A percentile compares a stretch with the other conserved stretches of the same genome.
phyloP scores from a whole-genome alignment of 2,113 vertebrate species.

The Pterophyllum scalare region DNA sequence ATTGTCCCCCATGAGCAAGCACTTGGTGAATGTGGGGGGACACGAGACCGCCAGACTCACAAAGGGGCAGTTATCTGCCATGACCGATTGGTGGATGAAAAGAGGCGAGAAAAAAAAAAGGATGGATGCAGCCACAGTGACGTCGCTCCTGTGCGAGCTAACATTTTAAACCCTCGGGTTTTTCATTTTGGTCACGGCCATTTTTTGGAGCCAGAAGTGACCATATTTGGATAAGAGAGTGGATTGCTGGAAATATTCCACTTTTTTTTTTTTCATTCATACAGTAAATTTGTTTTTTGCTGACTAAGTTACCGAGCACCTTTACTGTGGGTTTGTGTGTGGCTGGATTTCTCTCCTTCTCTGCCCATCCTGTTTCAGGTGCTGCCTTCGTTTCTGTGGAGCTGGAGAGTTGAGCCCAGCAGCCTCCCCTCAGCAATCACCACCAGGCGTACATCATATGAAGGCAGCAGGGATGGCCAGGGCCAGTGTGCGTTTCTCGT shows the following conservation, averaged over 20 bases:
- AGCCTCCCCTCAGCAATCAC: not conserved
- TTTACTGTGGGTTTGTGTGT: not conserved
- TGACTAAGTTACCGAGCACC: not conserved
- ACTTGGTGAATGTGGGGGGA: not conserved
- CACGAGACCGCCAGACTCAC: not conserved
- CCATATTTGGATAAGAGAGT: not conserved
- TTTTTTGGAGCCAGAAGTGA: not conserved
- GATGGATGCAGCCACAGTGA: not conserved
- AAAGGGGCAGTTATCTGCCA: not conserved
- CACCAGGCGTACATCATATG: not conserved
- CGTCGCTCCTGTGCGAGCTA: not conserved
- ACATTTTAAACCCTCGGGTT: not conserved
- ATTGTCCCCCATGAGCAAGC: not conserved
- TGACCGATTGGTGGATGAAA: accelerated
- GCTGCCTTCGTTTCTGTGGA: not conserved
- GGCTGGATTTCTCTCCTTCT: not conserved
- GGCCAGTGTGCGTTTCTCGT: not conserved
- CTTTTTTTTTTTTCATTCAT: not conserved
- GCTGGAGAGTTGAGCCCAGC: not conserved
- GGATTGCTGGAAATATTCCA: not conserved
- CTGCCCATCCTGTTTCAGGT: not conserved
- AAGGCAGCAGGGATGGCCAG: not conserved
- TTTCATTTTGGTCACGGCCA: not conserved
- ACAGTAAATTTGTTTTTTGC: not conserved
- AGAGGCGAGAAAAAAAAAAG: not conserved